phyloP scores from a whole-genome alignment of 2,113 vertebrate species.

The Campylorhamphus procurvoides region DNA sequence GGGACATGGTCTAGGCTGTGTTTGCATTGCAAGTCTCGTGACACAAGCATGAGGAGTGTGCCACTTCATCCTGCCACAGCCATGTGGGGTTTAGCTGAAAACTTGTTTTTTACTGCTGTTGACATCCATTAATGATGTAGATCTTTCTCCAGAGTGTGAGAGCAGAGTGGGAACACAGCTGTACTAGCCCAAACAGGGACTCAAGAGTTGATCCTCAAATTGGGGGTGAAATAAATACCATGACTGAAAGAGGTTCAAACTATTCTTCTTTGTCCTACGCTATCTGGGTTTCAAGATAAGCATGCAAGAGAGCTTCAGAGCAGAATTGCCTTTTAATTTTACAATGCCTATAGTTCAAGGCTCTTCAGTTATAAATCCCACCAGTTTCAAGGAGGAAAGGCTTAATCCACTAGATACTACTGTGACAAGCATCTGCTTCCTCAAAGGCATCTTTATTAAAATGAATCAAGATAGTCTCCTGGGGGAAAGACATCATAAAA shows the following conservation, averaged over 20 bases:
- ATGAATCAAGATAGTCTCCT: neutral
- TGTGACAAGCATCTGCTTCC: constrained; percentile 37
- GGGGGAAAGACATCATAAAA: neutral
- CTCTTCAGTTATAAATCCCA: neutral
- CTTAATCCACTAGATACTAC: neutral
- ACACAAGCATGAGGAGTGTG: accelerated
- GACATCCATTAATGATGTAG: neutral
- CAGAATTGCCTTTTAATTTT: constrained; percentile 9
- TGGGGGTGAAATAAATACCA: neutral
- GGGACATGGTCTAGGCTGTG: neutral
- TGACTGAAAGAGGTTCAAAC: neutral
- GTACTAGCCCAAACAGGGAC: neutral
- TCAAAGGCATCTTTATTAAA: constrained; percentile 32
- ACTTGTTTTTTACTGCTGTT: neutral
- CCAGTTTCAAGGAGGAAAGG: neutral
- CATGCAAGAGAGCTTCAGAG: neutral
- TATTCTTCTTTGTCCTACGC: neutral
- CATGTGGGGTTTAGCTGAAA: accelerated
- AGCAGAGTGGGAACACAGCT: neutral
- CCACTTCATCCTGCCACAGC: neutral
- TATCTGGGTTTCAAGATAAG: constrained; percentile 14
- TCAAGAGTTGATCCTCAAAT: neutral
- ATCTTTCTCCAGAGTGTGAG: neutral
- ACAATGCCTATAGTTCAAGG: neutral
- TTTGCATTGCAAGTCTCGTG: accelerated